phyloP scores from a whole-genome alignment of 2,797 vertebrate species.

The Semaprochilodus insignis region DNA sequence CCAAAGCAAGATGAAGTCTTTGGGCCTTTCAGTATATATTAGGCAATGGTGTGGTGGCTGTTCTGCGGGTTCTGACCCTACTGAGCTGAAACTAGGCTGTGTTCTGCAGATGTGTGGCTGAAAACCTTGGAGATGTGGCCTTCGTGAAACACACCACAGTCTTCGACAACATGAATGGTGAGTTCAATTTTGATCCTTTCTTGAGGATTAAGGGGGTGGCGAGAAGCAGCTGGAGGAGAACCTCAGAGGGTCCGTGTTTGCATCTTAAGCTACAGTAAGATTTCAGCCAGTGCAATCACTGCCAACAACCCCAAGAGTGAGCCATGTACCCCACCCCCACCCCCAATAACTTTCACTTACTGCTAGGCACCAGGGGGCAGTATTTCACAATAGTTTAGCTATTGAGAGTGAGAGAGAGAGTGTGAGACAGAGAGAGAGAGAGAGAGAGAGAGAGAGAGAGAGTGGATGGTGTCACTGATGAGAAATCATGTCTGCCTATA shows the following conservation, averaged over 20 bases:
- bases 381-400: slow-evolving; percentile 64
- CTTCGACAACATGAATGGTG: slow-evolving; percentile 81
- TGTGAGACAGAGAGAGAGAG: neutral
- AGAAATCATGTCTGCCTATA: slow-evolving; percentile 20
- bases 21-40: too few species aligned
- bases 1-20: too few species aligned
- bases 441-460: neutral
- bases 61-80: too few species aligned
- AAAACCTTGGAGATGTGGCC: slow-evolving; percentile 84
- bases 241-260: too few species aligned
- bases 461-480: slow-evolving; percentile 29
- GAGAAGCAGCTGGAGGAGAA: neutral
- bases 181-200: slow-evolving; percentile 43
- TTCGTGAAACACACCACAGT: slow-evolving; percentile 84
- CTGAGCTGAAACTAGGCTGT: neutral
- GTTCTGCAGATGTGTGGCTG: slow-evolving; percentile 79
- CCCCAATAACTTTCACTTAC: slow-evolving; percentile 4
- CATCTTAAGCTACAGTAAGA: too few species aligned
- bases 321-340: slow-evolving; percentile 5
- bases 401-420: neutral
- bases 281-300: neutral
- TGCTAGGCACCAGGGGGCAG: slow-evolving; percentile 73
- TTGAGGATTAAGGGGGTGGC: neutral
- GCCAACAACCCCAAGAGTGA: neutral
- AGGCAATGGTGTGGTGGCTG: too few species aligned